Evolutionary conservation across 2,888 invertebrate genomes (phyloP).

Genomic region (Cyclophora punctaria): DNA sequence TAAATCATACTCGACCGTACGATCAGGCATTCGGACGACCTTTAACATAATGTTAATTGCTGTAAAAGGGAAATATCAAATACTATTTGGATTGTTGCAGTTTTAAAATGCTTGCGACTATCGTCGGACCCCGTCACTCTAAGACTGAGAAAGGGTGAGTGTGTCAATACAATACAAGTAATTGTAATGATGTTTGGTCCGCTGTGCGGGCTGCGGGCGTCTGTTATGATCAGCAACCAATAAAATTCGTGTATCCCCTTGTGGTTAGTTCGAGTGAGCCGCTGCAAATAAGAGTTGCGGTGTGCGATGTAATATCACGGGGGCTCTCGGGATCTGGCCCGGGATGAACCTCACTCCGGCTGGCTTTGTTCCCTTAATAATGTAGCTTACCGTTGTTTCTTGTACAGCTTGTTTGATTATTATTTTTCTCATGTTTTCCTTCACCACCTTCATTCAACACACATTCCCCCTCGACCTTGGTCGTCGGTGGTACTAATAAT

Average conservation of each 20-base stretch:
- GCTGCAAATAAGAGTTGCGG: slow-evolving; percentile 49
- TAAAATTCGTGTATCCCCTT: slow-evolving; percentile 52
- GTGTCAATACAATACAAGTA: slow-evolving; percentile 17
- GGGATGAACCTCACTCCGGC: slow-evolving; percentile 42
- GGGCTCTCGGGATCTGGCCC: slow-evolving; percentile 48
- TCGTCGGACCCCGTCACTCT: slow-evolving; percentile 92
- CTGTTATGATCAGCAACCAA: slow-evolving; percentile 41
- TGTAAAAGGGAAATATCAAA: slow-evolving; percentile 3
- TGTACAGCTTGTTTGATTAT: slow-evolving; percentile 3
- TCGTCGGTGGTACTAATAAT: no score
- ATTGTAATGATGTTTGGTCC: slow-evolving; percentile 2
- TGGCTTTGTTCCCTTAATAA: slow-evolving; percentile 49
- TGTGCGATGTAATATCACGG: slow-evolving; percentile 51
- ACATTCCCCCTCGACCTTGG: no score
- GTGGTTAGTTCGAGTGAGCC: slow-evolving; percentile 47
- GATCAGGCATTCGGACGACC: no score
- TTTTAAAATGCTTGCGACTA: slow-evolving; percentile 94
- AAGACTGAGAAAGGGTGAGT: slow-evolving; percentile 92
- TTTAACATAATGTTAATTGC: no score
- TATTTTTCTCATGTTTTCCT: no score
- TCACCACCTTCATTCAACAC: no score
- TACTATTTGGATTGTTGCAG: slow-evolving; percentile 75
- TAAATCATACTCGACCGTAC: slow-evolving; percentile 11
- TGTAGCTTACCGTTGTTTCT: slow-evolving; percentile 29
- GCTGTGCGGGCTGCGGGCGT: slow-evolving; percentile 7